phyloP scores from a whole-genome alignment of 2,797 vertebrate genomes.

The Buceros bicornis region DNA sequence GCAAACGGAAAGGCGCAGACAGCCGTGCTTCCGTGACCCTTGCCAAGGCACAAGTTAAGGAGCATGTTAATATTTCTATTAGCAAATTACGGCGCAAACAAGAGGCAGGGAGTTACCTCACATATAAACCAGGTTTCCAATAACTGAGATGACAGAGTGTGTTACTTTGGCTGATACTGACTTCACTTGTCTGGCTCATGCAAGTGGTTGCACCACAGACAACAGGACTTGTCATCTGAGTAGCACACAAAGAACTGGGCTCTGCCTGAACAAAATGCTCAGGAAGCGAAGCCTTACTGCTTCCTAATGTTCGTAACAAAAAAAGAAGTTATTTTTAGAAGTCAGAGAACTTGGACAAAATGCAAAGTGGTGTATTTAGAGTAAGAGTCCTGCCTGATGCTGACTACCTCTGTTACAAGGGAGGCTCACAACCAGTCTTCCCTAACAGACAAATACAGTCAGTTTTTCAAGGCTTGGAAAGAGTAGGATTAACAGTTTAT shows the following conservation, averaged over 20 bases:
- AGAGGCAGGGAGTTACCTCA: not conserved
- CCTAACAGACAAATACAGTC: not conserved
- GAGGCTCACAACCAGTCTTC: not conserved
- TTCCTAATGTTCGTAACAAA: not conserved
- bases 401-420: not conserved
- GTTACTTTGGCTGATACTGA: not conserved
- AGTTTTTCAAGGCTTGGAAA: not conserved
- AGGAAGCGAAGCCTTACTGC: not conserved
- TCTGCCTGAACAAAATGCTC: not conserved
- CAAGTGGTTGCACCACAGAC: not conserved
- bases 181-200: not conserved
- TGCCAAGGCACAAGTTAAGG: not conserved
- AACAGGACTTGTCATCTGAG: rapidly evolving
- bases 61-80: not conserved
- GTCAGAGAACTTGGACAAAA: not conserved
- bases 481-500: not conserved
- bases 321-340: not conserved
- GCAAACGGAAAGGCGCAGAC: not conserved
- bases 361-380: not conserved
- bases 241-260: not conserved
- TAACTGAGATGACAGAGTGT: not conserved
- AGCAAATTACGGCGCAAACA: not conserved
- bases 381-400: not conserved
- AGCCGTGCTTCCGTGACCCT: not conserved
- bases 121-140: not conserved